Evolutionary conservation across 2,888 invertebrate genomes (phyloP).

Genomic region (Trypoxylon attenuatum): DNA sequence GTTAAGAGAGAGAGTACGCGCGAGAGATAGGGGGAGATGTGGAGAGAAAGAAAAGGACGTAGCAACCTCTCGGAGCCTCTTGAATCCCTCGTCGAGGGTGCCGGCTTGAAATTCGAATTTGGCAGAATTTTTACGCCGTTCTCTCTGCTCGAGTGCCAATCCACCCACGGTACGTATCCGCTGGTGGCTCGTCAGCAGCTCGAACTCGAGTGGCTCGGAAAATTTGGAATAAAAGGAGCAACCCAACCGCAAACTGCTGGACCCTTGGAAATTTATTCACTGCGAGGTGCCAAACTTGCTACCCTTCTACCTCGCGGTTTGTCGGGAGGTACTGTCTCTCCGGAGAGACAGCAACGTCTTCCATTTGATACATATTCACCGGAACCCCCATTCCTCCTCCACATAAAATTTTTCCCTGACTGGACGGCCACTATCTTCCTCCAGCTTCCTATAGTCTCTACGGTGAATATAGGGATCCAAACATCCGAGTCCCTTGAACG

Average conservation of each 20-base stretch:
- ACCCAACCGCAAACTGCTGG: constrained; percentile 15
- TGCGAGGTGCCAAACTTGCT: constrained; percentile 44
- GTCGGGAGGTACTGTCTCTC: constrained; percentile 29
- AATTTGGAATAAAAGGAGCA: constrained; percentile 56
- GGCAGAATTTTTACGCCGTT: constrained; percentile 54
- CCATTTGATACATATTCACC: constrained; percentile 50
- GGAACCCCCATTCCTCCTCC: too few species aligned
- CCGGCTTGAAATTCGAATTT: constrained; percentile 56
- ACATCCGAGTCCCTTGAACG: not conserved
- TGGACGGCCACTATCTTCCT: too few species aligned
- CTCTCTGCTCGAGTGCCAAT: constrained; percentile 53
- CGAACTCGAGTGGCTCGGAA: constrained; percentile 41
- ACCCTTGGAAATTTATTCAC: constrained; percentile 58
- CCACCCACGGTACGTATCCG: constrained; percentile 14
- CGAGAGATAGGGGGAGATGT: not conserved
- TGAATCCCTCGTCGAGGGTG: too few species aligned
- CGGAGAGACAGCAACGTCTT: constrained; percentile 38
- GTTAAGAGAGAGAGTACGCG: not conserved
- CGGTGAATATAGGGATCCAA: not conserved
- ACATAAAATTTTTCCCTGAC: too few species aligned
- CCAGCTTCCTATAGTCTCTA: too few species aligned
- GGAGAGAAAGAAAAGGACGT: constrained; percentile 1
- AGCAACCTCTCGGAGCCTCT: constrained; percentile 24
- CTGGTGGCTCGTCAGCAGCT: constrained; percentile 6
- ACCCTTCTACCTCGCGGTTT: constrained; percentile 17